Evolutionary conservation across 1,140 invertebrate genomes (phyloP).

Genomic region (Hycleus phaleratus): DNA sequence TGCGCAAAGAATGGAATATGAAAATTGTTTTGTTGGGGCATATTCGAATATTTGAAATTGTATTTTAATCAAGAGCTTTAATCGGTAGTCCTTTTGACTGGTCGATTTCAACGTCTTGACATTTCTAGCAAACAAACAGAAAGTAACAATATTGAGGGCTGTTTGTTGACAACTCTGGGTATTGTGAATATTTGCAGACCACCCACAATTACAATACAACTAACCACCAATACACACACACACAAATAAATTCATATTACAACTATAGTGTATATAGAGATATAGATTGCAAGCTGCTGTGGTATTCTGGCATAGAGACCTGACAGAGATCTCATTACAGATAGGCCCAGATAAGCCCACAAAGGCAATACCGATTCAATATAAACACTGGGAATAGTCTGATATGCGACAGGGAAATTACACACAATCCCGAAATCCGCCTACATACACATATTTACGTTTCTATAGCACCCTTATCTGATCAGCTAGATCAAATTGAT

Average conservation of each 20-base stretch:
- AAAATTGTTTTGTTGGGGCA: too few relatives aligned
- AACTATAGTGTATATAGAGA: too few relatives aligned
- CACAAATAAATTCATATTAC: background rate
- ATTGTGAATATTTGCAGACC: conserved; percentile 10
- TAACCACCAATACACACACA: background rate
- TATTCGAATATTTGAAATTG: too few relatives aligned
- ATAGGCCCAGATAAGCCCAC: conserved; percentile 37
- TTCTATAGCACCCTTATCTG: conserved; percentile 29
- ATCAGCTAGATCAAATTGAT: conserved; percentile 31
- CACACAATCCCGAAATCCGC: conserved; percentile 38
- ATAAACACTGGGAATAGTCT: conserved; percentile 36
- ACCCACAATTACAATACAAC: conserved; percentile 18
- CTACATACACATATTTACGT: conserved; percentile 35
- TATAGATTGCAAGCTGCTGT: background rate
- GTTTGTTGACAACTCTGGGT: conserved; percentile 3
- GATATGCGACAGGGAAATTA: conserved; percentile 37
- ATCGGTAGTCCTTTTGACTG: too few relatives aligned
- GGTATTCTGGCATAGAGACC: conserved; percentile 28
- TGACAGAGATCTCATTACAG: conserved; percentile 39
- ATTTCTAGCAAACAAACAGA: conserved; percentile 12
- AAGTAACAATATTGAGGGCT: background rate
- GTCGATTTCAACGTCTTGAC: background rate
- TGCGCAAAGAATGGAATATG: too few relatives aligned
- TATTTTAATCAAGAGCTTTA: too few relatives aligned
- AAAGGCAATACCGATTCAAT: conserved; percentile 39